Base-by-base conservation (phyloP, 1,140 invertebrate species). In the Cecropterus lyciades region DNA sequence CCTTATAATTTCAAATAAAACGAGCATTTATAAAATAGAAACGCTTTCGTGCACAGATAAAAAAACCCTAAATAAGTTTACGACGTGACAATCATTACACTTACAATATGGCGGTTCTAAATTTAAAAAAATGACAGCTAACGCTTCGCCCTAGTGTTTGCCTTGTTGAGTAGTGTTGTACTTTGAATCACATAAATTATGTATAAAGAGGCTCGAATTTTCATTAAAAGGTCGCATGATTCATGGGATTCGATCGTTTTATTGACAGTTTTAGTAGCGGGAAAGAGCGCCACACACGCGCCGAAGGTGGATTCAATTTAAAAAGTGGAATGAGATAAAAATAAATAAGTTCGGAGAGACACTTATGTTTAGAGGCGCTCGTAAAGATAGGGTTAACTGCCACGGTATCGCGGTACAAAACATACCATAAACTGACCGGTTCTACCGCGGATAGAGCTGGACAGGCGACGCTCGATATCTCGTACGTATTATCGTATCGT, bases 361-460 rank as follows among this genome's bases (percentile, higher is more conserved):
- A 89, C 87, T 90, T 90, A 90, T 89, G 88, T 91, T 89, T 91
- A 88, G 88, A 89, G 88, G 68, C 78, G 78, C 67, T 84, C 86
- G 82, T 91, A 91, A 91, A 91, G 88, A 91, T 91, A 91, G 88
- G 85, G 85, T 89, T 89, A 91, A 91, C 85, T 90, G 87, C 85
- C 75, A 81, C 77, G 73, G 84, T 85, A 82, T 84, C 82, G 79
- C 77, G 70, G 77, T 80, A 89, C 87, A 88, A 88, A 89, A 89
- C 87, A 89, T 89, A 89, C 84, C 85, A 87, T 87, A 88, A 88
- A 89, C 72, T 85, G 85, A 76, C 84, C 84, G 82, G 81, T 85
- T 83, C 75, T 42, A 51, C 33, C 63, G 68, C 52, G 52, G 57
- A 57, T 84, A 84, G 86, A 72, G 82, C 13, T 53, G 27, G 0